phyloP scores from a whole-genome alignment of 1,140 invertebrate species.

The Macrosteles quadrilineatus region DNA sequence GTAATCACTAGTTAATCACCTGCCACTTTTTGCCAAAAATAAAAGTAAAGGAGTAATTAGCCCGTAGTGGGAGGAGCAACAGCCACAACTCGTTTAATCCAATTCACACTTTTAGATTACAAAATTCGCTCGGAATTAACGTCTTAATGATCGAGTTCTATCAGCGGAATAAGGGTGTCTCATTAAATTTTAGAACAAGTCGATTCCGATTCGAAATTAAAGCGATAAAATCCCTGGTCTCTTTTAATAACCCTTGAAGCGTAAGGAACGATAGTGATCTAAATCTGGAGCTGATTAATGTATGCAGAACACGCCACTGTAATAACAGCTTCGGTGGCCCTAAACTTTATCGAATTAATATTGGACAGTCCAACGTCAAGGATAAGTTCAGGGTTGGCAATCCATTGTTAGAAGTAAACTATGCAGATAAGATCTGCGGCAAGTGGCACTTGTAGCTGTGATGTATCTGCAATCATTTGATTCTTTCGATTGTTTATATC shows the following conservation, averaged over 20 bases:
- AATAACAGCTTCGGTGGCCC: not conserved
- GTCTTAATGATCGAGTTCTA: not conserved
- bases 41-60: not conserved
- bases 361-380: not conserved
- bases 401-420: no score
- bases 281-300: not conserved
- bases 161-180: not conserved
- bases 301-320: not conserved
- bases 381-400: no score
- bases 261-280: not conserved
- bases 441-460: no score
- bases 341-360: conserved; percentile 9
- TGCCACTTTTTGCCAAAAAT: no score
- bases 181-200: conserved; percentile 3
- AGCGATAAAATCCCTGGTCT: not conserved
- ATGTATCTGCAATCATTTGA: no score
- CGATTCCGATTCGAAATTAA: not conserved
- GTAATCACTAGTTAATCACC: no score
- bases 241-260: not conserved
- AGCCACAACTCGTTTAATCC: not conserved
- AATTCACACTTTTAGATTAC: not conserved
- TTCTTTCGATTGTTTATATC: no score
- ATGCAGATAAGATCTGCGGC: no score
- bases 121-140: not conserved
- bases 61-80: not conserved